Percentiles rank a stretch among this genome's conserved stretches.
Conservation (phyloP, 2,888 invertebrate species). For the Baccha elongata region DNA sequence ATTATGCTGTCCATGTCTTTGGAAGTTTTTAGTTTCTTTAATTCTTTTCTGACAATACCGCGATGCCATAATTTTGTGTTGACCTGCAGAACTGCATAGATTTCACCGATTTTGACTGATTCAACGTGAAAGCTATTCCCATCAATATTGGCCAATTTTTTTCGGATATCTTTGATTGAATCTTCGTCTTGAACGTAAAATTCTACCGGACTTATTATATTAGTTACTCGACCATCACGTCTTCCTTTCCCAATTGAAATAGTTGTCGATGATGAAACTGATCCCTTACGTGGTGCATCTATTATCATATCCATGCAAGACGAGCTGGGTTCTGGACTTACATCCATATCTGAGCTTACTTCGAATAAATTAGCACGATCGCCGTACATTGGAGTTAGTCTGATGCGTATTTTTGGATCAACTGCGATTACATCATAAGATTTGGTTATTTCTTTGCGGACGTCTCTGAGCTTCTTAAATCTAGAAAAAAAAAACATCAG, state of each 20-base stretch:
- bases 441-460: conserved; percentile 68
- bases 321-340: conserved; percentile 4
- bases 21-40: conserved; percentile 75
- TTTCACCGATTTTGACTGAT: conserved; percentile 83
- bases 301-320: neutral
- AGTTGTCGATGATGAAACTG: conserved; percentile 34
- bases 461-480: conserved; percentile 73
- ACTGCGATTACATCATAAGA: conserved; percentile 68
- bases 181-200: conserved; percentile 84
- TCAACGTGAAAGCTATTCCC: conserved; percentile 46
- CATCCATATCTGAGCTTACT: conserved; percentile 29
- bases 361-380: conserved; percentile 66
- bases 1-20: conserved; percentile 40
- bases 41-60: conserved; percentile 78
- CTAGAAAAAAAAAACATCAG: conserved; percentile 53
- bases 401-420: conserved; percentile 76
- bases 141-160: conserved; percentile 43
- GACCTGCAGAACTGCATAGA: conserved; percentile 85
- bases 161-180: conserved; percentile 11
- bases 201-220: conserved; percentile 82
- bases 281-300: neutral
- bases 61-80: conserved; percentile 87
- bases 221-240: conserved; percentile 43
- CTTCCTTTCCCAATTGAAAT: conserved; percentile 43
- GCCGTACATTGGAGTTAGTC: conserved; percentile 74